phyloP scores from a whole-genome alignment of 2,113 vertebrate species.

The Anguilla rostrata region DNA sequence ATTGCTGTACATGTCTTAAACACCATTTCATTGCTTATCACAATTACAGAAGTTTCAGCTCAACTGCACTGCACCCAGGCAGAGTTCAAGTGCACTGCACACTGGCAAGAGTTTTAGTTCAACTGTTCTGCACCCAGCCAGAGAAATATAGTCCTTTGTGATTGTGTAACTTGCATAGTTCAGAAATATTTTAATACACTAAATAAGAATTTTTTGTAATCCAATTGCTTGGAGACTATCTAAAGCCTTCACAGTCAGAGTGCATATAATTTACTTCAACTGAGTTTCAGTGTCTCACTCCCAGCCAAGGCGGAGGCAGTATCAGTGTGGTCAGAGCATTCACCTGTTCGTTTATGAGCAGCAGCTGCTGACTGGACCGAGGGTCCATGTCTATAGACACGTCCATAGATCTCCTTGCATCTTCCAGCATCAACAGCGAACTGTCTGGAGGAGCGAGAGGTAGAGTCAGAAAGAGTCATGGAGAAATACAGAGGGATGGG shows the following conservation, averaged over 20 bases:
- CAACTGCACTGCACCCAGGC: too few species aligned
- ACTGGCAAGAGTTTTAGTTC: too few species aligned
- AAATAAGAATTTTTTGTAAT: too few species aligned
- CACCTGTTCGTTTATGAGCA: constrained; percentile 90
- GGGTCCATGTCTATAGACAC: constrained; percentile 86
- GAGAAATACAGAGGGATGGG: constrained; percentile 1
- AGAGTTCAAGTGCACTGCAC: too few species aligned
- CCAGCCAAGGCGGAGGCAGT: background rate
- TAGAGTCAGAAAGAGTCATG: constrained; percentile 49
- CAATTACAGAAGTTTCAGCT: background rate
- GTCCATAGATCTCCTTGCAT: constrained; percentile 74
- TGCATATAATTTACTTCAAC: too few species aligned
- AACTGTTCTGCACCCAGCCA: too few species aligned
- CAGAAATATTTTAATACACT: too few species aligned
- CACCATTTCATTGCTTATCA: background rate
- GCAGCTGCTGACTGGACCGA: constrained; percentile 80
- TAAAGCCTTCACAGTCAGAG: too few species aligned
- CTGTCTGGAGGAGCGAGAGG: constrained; percentile 60
- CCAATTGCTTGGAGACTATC: too few species aligned
- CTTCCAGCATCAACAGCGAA: constrained; percentile 83
- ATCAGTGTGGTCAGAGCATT: background rate
- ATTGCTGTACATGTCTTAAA: background rate
- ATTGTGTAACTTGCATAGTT: too few species aligned
- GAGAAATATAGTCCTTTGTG: too few species aligned
- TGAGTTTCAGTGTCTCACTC: background rate